Evolutionary conservation across 2,888 invertebrate genomes (phyloP), one percentile per base, ranked within the genome.

Genomic region (Hipparchia sbordonii): DNA sequence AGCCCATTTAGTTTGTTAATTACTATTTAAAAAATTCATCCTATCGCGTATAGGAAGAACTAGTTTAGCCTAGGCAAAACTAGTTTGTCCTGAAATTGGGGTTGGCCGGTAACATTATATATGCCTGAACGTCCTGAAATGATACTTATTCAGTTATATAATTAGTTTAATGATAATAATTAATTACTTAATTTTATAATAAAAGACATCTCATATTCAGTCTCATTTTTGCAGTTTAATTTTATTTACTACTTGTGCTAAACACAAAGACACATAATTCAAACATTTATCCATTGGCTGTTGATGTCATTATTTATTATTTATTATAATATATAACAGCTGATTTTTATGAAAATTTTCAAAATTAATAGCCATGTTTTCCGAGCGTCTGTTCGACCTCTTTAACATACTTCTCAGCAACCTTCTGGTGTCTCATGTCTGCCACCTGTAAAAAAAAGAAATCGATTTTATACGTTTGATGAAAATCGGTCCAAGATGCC

Each of bases 401-500:
- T 72, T 94, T 94, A 2, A 95, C 94, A 72, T 95, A 95, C 68
- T 93, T 91, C 81, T 95, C 95, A 0, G 95, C 84, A 0, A 95
- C 91, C 67, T 94, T 94, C 77, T 95, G 94, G 0, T 87, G 83
- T 80, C 94, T 92, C 94, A 97, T 94, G 65, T 94, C 93, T 0
- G 92, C 83, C 73, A 96, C 94, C 90, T 96, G 95, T 39, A 89
- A 88, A 85, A 86, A 79, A 90, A 71, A n/a, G 12, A 33, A 46
- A 54, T 57, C 46, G 12, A 57, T 13, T 39, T 54, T 6, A 48
- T 48, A 46, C 4, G 46, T 46, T 46, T 46, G 46, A 46, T 6
- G 46, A 23, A 23, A 23, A 23, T 23, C 23, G 23, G 23, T 23
- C 23, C 23, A 23, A 23, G 23, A 23, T 23, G 23, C 0, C 23